These are phyloP conservation scores for Leptoclinus maculatus DNA, from an alignment of 2,797 vertebrate genomes.

Conservation along the genomic window DNA sequence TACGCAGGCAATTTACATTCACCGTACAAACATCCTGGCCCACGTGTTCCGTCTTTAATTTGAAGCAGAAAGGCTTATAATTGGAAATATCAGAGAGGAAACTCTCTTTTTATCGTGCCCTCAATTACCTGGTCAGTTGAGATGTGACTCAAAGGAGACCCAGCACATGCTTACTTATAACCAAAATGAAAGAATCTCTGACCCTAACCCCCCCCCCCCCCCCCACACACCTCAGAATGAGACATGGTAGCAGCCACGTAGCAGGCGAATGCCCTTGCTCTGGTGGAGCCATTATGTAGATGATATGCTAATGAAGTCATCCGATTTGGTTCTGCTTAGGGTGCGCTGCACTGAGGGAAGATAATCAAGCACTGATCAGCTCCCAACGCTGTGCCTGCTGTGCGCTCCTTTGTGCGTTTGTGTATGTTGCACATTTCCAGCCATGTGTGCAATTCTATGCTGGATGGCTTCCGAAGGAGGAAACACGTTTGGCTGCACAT, in stretches of 20 bases:
- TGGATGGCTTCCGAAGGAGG: constrained; percentile 2
- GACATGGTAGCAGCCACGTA: constrained; percentile 58
- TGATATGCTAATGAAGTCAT: constrained; percentile 82
- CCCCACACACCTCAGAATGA: constrained; percentile 7
- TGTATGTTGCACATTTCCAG: constrained; percentile 10
- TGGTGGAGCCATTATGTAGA: constrained; percentile 80
- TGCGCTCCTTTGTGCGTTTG: constrained; percentile 7
- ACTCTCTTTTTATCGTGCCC: constrained; percentile 27
- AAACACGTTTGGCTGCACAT: neutral
- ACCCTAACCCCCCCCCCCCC: neutral
- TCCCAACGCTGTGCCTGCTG: constrained; percentile 22
- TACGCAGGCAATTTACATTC: constrained; percentile 34
- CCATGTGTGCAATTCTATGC: constrained; percentile 2
- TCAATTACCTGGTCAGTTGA: constrained; percentile 55
- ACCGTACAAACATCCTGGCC: constrained; percentile 8
- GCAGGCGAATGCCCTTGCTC: constrained; percentile 73
- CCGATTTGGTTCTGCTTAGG: constrained; percentile 71
- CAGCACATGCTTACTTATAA: constrained; percentile 28
- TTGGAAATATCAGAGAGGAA: constrained; percentile 41
- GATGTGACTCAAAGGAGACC: constrained; percentile 32
- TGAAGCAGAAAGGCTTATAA: constrained; percentile 44
- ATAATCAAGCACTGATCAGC: constrained; percentile 80
- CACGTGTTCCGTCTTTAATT: constrained; percentile 34
- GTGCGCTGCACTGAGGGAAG: constrained; percentile 63
- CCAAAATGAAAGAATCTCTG: constrained; percentile 40